phyloP scores from a whole-genome alignment of 2,888 invertebrate species.

The Tetheella fluctuosa region DNA sequence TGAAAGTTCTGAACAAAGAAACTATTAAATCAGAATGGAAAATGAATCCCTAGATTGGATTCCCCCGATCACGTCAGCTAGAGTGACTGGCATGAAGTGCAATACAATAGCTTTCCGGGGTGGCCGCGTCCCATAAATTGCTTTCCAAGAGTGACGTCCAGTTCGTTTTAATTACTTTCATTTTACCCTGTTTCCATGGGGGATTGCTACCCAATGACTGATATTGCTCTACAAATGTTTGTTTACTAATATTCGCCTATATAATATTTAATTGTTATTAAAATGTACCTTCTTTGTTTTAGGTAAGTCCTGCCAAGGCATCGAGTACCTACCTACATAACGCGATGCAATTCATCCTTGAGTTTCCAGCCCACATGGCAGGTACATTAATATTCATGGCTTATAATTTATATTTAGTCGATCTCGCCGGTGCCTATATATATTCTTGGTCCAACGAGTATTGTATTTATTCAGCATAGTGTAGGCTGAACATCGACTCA shows the following conservation, averaged over 20 bases:
- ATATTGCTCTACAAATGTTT: slow-evolving; percentile 8
- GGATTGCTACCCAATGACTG: slow-evolving; percentile 26
- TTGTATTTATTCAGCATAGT: slow-evolving; percentile 22
- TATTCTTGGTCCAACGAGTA: slow-evolving; percentile 14
- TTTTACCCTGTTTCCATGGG: slow-evolving; percentile 44
- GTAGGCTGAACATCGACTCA: slow-evolving; percentile 23
- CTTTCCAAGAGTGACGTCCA: slow-evolving; percentile 56
- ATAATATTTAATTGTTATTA: slow-evolving; percentile 22
- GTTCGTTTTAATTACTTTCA: slow-evolving; percentile 65
- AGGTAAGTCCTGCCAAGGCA: slow-evolving; percentile 62
- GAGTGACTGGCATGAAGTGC: slow-evolving; percentile 71
- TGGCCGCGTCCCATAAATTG: slow-evolving; percentile 68
- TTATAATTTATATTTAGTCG: slow-evolving; percentile 42
- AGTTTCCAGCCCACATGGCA: slow-evolving; percentile 49
- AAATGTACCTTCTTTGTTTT: slow-evolving; percentile 60
- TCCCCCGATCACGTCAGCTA: slow-evolving; percentile 62
- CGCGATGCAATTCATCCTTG: slow-evolving; percentile 44
- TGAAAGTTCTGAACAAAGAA: slow-evolving; percentile 55
- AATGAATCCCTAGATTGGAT: slow-evolving; percentile 55
- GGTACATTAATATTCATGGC: slow-evolving; percentile 54
- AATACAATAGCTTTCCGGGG: slow-evolving; percentile 68
- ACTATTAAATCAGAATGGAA: slow-evolving; percentile 61
- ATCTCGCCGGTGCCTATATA: slow-evolving; percentile 30
- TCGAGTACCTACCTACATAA: slow-evolving; percentile 22
- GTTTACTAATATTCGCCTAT: slow-evolving; percentile 5